Evolutionary conservation across 2,888 invertebrate species (phyloP).

Genomic region (Pachycephus smyrnensis): DNA sequence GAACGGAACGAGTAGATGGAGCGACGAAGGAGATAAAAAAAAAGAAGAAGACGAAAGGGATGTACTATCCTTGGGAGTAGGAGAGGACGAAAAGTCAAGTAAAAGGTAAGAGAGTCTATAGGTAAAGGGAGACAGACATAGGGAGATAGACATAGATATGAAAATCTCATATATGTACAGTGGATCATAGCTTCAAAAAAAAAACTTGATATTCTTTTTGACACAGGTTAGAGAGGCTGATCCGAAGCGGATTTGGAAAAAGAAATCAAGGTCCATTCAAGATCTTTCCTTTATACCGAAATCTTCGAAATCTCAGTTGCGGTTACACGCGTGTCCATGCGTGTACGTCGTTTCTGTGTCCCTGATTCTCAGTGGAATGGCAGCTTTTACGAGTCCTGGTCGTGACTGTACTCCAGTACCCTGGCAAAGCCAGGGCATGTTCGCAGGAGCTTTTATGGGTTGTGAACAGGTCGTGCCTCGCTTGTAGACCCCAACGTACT

Average conservation of each 20-base stretch:
- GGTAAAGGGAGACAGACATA: conserved; percentile 29
- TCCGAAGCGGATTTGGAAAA: neutral
- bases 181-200: neutral
- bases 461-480: conserved; percentile 26
- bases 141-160: too few relatives aligned
- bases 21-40: conserved; percentile 29
- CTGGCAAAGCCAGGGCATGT: conserved; percentile 18
- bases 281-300: neutral
- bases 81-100: conserved; percentile 23
- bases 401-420: conserved; percentile 14
- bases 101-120: conserved; percentile 33
- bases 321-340: neutral
- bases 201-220: neutral
- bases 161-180: neutral
- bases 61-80: conserved; percentile 14
- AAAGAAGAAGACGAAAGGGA: conserved; percentile 18
- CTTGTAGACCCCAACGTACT: conserved; percentile 10
- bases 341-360: neutral
- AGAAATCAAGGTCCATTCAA: neutral
- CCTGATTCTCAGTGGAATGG: neutral
- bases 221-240: neutral
- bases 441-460: conserved; percentile 25
- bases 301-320: neutral
- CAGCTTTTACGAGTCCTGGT: conserved; percentile 13
- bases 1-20: conserved; percentile 7